Evolutionary conservation across 2,888 invertebrate genomes (phyloP), one percentile per base, ranked within the genome.

Genomic region (Thymelicus acteon): DNA sequence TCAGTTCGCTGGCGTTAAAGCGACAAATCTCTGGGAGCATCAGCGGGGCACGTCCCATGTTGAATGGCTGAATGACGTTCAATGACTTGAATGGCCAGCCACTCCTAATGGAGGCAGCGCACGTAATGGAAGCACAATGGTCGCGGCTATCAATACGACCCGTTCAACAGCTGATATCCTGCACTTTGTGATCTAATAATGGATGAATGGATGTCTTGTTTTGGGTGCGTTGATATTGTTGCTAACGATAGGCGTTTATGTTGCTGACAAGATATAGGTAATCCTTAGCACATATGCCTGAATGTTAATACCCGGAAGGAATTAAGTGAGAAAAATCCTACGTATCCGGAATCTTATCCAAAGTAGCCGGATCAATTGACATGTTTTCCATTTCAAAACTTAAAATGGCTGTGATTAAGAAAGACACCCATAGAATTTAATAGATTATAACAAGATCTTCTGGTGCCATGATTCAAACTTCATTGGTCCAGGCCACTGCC

Each of bases 121-220:
- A 58, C 39, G 62, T 71, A 72, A 67, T 67, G 48, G 67, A 31
- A 6, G 58, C 44, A 72, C 67, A 72, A 72, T 72, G 60, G 60
- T 52, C 31, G 54, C 40, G 48, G 37, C 37, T 15, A 48, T 68
- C 61, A 57, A 68, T 68, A 61, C 52, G 65, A 71, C 72, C 71
- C 72, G 63, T 69, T 73, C 60, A 72, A 72, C 72, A 52, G 64
- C 62, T 68, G 73, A 73, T 74, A 76, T 76, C 73, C 72, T 72
- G 72, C 71, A 31, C 61, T 68, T 71, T 67, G 64, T 70, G 37
- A 15, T 15, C 39, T 37, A 64, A 37, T 71, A 63, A 60, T 58
- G 40, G 31, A n/a, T 62, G 40, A 52, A 60, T 60, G 44, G 37
- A 37, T 62, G 48, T 63, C 15, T 52, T 47, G 48, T 31, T 54